Percentiles rank a stretch among this genome's conserved stretches.
phyloP scores from a whole-genome alignment of 1,140 invertebrate species.

The Bombus soroeensis region DNA sequence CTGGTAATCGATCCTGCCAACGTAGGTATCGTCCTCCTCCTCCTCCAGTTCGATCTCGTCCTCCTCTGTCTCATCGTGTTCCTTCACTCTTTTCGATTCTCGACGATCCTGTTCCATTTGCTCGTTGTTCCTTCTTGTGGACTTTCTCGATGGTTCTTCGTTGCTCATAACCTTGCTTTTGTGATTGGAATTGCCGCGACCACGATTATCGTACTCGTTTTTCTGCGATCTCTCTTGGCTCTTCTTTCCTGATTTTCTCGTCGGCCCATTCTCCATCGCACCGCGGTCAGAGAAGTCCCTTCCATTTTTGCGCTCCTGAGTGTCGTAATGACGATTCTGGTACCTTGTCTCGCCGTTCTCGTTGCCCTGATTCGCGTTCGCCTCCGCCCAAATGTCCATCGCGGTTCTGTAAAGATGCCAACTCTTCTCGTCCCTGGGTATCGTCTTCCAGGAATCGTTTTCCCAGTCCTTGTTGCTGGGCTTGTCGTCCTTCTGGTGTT shows the following conservation, averaged over 20 bases:
- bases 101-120: constrained; percentile 58
- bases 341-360: constrained; percentile 70
- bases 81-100: constrained; percentile 60
- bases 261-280: constrained; percentile 59
- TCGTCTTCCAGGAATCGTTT: constrained; percentile 82
- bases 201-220: constrained; percentile 59
- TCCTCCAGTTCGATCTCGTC: constrained; percentile 74
- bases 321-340: constrained; percentile 57
- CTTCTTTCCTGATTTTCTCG: constrained; percentile 66
- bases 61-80: constrained; percentile 76
- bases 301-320: constrained; percentile 65
- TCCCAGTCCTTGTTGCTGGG: constrained; percentile 76
- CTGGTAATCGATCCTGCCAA: constrained; percentile 63
- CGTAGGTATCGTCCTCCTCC: constrained; percentile 67
- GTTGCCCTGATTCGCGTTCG: constrained; percentile 62
- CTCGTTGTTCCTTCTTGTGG: constrained; percentile 51
- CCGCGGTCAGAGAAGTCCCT: constrained; percentile 60
- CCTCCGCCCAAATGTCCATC: constrained; percentile 82
- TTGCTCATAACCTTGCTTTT: constrained; percentile 63
- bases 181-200: constrained; percentile 58
- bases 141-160: constrained; percentile 51
- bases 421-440: constrained; percentile 80
- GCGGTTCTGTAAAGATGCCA: constrained; percentile 82
- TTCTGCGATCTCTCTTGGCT: constrained; percentile 43
- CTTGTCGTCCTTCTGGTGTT: constrained; percentile 66